phyloP scores from a whole-genome alignment of 2,797 vertebrate genomes.

The Poecilia picta region DNA sequence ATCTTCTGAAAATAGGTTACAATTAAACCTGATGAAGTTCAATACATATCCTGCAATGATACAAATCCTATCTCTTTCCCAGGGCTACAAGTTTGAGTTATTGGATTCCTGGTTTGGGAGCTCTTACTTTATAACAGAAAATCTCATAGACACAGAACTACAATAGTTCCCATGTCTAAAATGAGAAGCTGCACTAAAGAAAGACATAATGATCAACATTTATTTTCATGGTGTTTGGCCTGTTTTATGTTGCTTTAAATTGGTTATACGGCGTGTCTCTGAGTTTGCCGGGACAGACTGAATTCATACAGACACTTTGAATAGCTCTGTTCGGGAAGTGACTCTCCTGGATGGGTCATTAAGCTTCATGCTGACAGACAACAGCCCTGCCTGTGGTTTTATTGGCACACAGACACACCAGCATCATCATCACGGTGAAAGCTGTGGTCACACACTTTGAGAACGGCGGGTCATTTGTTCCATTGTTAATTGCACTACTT shows the following conservation, averaged over 20 bases:
- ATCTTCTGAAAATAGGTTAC: background rate
- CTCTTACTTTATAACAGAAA: background rate
- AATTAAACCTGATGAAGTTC: background rate
- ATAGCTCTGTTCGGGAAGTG: slow-evolving; percentile 34
- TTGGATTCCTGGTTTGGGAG: background rate
- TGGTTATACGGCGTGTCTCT: slow-evolving; percentile 36
- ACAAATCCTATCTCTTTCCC: background rate
- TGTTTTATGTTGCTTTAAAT: slow-evolving; percentile 58
- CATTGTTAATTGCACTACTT: slow-evolving; percentile 48
- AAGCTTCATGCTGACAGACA: slow-evolving; percentile 35
- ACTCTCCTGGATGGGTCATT: slow-evolving; percentile 57
- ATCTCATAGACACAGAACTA: background rate
- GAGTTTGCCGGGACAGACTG: slow-evolving; percentile 45
- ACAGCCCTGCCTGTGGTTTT: slow-evolving; percentile 49
- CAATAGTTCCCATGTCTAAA: background rate
- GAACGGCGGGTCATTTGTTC: slow-evolving; percentile 53
- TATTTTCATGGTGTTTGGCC: slow-evolving; percentile 27
- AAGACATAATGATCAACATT: slow-evolving; percentile 20
- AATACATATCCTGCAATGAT: background rate
- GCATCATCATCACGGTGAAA: slow-evolving; percentile 29
- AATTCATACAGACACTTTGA: slow-evolving; percentile 25
- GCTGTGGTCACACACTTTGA: slow-evolving; percentile 26
- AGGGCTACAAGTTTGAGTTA: background rate
- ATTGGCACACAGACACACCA: slow-evolving; percentile 31
- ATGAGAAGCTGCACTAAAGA: slow-evolving; percentile 29